These are phyloP conservation scores for Morus bassanus DNA, from an alignment of 2,797 vertebrate species.

Conservation along the genomic window DNA sequence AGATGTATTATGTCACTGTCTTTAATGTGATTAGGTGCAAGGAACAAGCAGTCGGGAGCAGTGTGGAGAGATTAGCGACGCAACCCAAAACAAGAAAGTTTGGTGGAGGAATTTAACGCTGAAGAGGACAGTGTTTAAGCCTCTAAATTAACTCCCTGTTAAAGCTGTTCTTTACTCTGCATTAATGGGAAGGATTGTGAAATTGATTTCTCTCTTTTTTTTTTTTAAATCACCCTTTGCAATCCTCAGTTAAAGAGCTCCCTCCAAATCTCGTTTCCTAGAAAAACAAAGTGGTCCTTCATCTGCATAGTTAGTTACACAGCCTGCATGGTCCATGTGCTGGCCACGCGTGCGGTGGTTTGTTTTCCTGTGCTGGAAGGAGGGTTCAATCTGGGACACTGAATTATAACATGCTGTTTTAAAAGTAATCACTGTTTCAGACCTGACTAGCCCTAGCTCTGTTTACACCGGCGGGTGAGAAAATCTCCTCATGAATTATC, in stretches of 20 bases:
- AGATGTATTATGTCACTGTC: background rate
- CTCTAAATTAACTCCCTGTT: conserved; percentile 30
- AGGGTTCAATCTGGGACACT: conserved; percentile 32
- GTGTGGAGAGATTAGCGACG: background rate
- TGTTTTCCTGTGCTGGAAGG: background rate
- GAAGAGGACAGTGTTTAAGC: background rate
- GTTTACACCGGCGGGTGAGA: conserved; percentile 2
- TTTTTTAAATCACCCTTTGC: background rate
- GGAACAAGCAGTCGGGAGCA: background rate
- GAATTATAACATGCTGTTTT: background rate
- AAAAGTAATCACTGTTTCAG: conserved; percentile 44
- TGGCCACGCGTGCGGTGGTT: background rate
- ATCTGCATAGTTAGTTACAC: background rate
- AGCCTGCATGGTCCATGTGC: background rate
- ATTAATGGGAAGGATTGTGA: conserved; percentile 18
- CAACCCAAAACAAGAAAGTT: conserved; percentile 19
- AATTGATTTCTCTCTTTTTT: background rate
- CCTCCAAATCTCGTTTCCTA: background rate
- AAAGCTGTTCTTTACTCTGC: conserved; percentile 26
- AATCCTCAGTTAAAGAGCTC: background rate
- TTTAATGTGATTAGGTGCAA: background rate
- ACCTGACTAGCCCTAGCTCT: conserved; percentile 11
- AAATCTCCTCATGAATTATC: conserved; percentile 43
- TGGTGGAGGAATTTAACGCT: background rate
- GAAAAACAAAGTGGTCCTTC: background rate